Percentiles rank a stretch among this genome's conserved stretches.
Evolutionary conservation across 2,113 vertebrate species (phyloP).

Genomic region (Isurus oxyrinchus): DNA sequence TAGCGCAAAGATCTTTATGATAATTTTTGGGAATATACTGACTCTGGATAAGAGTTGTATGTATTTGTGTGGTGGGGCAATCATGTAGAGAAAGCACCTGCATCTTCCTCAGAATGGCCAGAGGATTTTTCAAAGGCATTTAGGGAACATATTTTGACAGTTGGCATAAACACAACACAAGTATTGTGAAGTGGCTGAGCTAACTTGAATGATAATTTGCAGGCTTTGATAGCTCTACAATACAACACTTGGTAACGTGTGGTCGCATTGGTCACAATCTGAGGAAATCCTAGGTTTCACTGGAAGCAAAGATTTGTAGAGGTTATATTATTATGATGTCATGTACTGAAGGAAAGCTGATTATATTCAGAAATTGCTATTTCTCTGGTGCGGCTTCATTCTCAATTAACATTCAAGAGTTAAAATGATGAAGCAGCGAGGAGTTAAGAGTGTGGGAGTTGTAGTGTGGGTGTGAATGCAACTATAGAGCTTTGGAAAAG

Average conservation of each 20-base stretch:
- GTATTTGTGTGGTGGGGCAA: not conserved
- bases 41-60: not conserved
- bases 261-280: not conserved
- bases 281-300: not conserved
- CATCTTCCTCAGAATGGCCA: not conserved
- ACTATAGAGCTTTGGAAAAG: constrained; percentile 15
- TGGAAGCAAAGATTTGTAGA: not conserved
- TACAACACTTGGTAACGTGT: not conserved
- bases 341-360: not conserved
- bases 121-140: not conserved
- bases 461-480: constrained; percentile 10
- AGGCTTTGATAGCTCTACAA: not conserved
- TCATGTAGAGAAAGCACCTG: not conserved
- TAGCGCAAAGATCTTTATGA: not conserved
- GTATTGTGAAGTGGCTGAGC: not conserved
- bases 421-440: not conserved
- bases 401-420: not conserved
- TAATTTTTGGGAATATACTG: not conserved
- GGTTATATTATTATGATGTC: not conserved
- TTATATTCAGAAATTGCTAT: not conserved
- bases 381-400: not conserved
- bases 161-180: not conserved
- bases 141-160: not conserved
- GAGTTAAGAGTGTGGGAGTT: constrained; percentile 30
- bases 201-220: not conserved